Conservation (phyloP, 1,140 invertebrate genomes). For the Proales similis region DNA sequence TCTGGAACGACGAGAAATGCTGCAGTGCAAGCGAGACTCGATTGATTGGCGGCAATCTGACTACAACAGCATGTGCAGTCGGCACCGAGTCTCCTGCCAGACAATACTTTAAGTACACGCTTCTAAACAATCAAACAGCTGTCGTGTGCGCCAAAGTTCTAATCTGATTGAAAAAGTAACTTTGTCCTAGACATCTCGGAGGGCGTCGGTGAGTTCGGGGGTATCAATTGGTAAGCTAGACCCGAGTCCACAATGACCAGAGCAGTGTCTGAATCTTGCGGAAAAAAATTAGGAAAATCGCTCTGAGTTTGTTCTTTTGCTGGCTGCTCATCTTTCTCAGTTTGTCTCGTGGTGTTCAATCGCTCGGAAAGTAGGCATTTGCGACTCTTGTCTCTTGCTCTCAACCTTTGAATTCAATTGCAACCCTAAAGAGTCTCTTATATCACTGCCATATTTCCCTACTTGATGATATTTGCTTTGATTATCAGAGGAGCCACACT, state of each 20-base stretch:
- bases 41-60: neutral
- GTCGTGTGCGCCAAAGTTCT: too few relatives aligned
- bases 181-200: constrained; percentile 33
- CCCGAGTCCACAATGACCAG: too few relatives aligned
- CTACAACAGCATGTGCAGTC: neutral
- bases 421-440: constrained; percentile 51
- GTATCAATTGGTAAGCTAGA: constrained; percentile 24
- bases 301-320: constrained; percentile 13
- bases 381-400: neutral
- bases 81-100: constrained; percentile 28
- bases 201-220: constrained; percentile 25
- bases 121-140: neutral
- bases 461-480: constrained; percentile 70
- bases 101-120: constrained; percentile 32
- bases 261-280: neutral
- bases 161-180: constrained; percentile 2
- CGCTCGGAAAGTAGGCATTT: constrained; percentile 41
- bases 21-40: constrained; percentile 1
- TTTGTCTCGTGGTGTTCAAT: constrained; percentile 36
- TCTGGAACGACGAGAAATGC: constrained; percentile 26
- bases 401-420: neutral
- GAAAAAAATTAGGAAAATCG: constrained; percentile 11
- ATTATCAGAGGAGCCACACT: constrained; percentile 71
- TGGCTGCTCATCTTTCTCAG: constrained; percentile 31
- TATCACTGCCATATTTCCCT: constrained; percentile 76